Conservation (phyloP, 2,888 invertebrate genomes). For the Trypoxylon attenuatum region DNA sequence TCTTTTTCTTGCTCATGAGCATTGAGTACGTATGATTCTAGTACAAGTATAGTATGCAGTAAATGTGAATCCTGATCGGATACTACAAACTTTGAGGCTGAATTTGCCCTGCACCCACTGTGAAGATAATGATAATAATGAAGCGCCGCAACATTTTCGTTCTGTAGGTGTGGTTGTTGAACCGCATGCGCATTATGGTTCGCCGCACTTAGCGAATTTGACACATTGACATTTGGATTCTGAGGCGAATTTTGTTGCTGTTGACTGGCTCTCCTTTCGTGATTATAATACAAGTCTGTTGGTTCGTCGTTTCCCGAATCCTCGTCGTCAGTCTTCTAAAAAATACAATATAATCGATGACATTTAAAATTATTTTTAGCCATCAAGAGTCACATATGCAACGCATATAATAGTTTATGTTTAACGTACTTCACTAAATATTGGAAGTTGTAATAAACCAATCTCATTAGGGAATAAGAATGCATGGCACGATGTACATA, state of each 20-base stretch:
- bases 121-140: slow-evolving; percentile 26
- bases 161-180: slow-evolving; percentile 15
- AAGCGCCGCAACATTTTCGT: slow-evolving; percentile 28
- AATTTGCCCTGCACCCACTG: slow-evolving; percentile 9
- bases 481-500: slow-evolving; percentile 93
- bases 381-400: neutral
- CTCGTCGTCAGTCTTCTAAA: slow-evolving; percentile 87
- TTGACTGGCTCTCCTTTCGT: slow-evolving; percentile 75
- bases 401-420: neutral
- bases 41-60: neutral
- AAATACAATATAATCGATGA: slow-evolving; percentile 2
- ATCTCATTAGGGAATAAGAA: slow-evolving; percentile 91
- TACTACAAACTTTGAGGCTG: neutral
- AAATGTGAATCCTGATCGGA: neutral
- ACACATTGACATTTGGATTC: slow-evolving; percentile 49
- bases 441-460: slow-evolving; percentile 75
- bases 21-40: too few species aligned
- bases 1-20: too few species aligned
- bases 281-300: slow-evolving; percentile 80
- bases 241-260: slow-evolving; percentile 65
- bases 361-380: neutral
- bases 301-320: slow-evolving; percentile 98
- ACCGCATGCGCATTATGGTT: slow-evolving; percentile 12
- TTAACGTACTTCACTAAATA: slow-evolving; percentile 71
- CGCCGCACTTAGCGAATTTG: slow-evolving; percentile 14